These are phyloP conservation scores for Phlogophora meticulosa DNA, from an alignment of 2,888 invertebrate species.

Conservation along the genomic window DNA sequence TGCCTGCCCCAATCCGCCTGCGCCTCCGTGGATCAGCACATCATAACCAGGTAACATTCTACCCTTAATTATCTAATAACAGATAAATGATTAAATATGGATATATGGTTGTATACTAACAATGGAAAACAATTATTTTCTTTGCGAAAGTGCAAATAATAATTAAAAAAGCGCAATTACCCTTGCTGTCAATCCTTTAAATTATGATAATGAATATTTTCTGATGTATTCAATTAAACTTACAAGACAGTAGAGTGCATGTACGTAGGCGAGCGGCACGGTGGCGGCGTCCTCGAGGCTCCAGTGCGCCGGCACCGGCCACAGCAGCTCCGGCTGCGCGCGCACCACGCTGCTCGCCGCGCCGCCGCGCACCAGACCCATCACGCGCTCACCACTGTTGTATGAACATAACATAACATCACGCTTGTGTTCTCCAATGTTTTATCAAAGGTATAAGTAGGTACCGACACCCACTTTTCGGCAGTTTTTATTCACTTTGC, in stretches of 20 bases:
- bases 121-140: too few species aligned
- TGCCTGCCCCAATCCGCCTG: slow-evolving; percentile 69
- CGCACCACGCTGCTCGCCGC: slow-evolving; percentile 90
- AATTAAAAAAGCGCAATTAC: too few species aligned
- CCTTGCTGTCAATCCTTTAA: not conserved
- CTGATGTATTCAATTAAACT: too few species aligned
- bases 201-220: not conserved
- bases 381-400: slow-evolving; percentile 89
- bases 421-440: not conserved
- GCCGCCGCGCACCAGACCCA: slow-evolving; percentile 91
- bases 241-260: slow-evolving; percentile 85
- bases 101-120: too few species aligned
- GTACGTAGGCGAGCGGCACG: slow-evolving; percentile 94
- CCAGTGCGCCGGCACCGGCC: slow-evolving; percentile 94
- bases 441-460: too few species aligned
- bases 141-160: too few species aligned
- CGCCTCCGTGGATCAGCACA: slow-evolving; percentile 51
- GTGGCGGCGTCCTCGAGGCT: slow-evolving; percentile 94
- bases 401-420: not conserved
- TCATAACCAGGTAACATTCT: not conserved
- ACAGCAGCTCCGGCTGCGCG: slow-evolving; percentile 87
- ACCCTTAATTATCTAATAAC: slow-evolving; percentile 24
- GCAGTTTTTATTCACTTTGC: too few species aligned
- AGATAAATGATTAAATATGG: slow-evolving; percentile 1
- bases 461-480: too few species aligned